Evolutionary conservation across 2,113 vertebrate species (phyloP).

Genomic region (Lynx canadensis): DNA sequence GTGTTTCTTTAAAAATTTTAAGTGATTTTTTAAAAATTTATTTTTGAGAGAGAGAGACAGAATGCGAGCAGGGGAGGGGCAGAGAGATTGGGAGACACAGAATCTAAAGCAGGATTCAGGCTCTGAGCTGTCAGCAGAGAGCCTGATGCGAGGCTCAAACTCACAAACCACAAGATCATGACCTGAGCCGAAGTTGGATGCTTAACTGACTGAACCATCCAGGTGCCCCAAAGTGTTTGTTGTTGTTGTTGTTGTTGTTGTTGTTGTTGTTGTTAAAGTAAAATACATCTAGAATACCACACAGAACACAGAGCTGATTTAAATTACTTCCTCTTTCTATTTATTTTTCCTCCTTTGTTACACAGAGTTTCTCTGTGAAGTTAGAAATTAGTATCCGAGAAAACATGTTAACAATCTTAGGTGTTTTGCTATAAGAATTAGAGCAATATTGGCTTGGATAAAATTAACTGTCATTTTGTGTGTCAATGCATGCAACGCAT

Average conservation of each 20-base stretch:
- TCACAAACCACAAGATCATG: too few species aligned
- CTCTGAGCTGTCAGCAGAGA: too few species aligned
- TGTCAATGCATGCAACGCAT: background rate
- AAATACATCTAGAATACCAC: background rate
- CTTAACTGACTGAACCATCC: too few species aligned
- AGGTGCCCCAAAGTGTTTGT: too few species aligned
- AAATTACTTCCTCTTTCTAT: slow-evolving; percentile 41
- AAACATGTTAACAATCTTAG: background rate
- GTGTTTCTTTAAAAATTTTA: background rate
- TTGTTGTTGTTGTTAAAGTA: background rate
- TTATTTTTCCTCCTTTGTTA: background rate
- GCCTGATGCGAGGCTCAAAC: too few species aligned
- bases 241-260: too few species aligned
- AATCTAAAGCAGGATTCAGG: too few species aligned
- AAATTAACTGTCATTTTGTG: background rate
- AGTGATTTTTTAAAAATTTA: background rate
- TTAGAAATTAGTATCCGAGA: background rate
- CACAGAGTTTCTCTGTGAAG: background rate
- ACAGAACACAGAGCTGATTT: background rate
- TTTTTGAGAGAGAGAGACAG: too few species aligned
- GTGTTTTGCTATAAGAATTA: background rate
- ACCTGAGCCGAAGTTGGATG: too few species aligned
- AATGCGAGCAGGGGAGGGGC: too few species aligned
- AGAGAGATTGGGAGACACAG: too few species aligned
- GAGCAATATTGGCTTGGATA: background rate